Base-by-base conservation (phyloP, 2,113 vertebrate species). In the Oxyruncus cristatus region DNA sequence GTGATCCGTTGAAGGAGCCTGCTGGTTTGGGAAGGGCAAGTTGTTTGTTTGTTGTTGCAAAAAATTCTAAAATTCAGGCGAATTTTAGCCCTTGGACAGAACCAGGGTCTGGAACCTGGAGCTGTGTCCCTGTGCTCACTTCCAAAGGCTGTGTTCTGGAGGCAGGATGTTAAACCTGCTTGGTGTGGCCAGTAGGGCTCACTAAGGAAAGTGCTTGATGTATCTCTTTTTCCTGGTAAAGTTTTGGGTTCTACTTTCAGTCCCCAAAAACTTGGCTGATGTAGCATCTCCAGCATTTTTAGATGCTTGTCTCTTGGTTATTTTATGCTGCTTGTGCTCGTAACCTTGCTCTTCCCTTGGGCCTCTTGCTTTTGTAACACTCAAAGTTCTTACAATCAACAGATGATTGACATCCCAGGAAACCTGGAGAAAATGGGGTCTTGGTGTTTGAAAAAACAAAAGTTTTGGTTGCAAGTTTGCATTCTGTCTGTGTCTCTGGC, bases 151-250 rank as follows among this genome's bases (percentile, higher is more conserved):
- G 4, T 39, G 5, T 28, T 44, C 3, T 5, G 11, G 44, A 65
- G 78, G 23, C 37, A 62, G n/a, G 24, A 30, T 37, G 18, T 37
- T 65, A 39, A 61, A 4, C 12, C 67, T 76, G 74, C 77, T 82
- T 3, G 2, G 71, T 8, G 12, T 67, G 32, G 12, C 52, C 55
- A 19, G 26, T 16, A 9, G 42, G 20, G 68, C 63, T 70, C 47
- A 5, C 32, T 41, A 2, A 70, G 49, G 32, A 73, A 24, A 44
- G 32, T 0, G 0, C 46, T 82, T 70, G 10, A 41, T 23, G 0
- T 7, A 2, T 41, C 11, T 17, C 24, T 73, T 21, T 42, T 33
- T 42, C 19, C 9, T 21, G 8, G 4, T 58, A 56, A 78, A 4
- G 8, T 41, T 84, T 66, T 41, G 41, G 28, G 26, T 55, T 74